Evolutionary conservation across 2,888 invertebrate species (phyloP).

Genomic region (Sepiola atlantica): DNA sequence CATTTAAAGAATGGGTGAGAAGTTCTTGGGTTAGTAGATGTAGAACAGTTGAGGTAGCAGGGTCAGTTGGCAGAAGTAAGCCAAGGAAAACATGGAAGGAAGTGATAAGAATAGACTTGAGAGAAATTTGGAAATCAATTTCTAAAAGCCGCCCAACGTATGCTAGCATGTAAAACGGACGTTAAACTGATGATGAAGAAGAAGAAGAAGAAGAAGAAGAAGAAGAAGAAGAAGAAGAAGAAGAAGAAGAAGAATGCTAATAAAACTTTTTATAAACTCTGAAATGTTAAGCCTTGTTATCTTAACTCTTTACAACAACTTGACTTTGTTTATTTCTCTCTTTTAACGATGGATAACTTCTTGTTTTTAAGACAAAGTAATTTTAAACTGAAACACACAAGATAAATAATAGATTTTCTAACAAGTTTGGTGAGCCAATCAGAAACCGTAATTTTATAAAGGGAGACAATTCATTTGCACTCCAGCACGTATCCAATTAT

Average conservation of each 20-base stretch:
- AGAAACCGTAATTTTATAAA: background rate
- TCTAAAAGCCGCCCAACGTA: no score
- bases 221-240: no score
- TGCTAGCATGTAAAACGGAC: no score
- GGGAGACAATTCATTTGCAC: background rate
- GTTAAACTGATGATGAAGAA: no score
- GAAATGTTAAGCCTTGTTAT: background rate
- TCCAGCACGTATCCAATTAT: background rate
- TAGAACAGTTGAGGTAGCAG: no score
- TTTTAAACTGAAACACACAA: background rate
- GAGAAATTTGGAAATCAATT: no score
- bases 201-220: no score
- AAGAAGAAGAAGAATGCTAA: background rate
- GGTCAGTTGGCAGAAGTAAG: no score
- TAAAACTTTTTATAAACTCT: background rate
- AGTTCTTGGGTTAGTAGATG: no score
- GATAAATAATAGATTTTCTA: background rate
- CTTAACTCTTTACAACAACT: background rate
- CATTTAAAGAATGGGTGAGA: no score
- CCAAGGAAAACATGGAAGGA: no score
- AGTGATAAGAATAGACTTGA: no score
- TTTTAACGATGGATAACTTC: background rate
- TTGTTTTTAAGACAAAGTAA: background rate
- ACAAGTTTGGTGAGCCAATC: background rate
- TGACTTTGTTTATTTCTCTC: background rate